phyloP scores from a whole-genome alignment of 2,113 vertebrate species.

The Etheostoma spectabile region DNA sequence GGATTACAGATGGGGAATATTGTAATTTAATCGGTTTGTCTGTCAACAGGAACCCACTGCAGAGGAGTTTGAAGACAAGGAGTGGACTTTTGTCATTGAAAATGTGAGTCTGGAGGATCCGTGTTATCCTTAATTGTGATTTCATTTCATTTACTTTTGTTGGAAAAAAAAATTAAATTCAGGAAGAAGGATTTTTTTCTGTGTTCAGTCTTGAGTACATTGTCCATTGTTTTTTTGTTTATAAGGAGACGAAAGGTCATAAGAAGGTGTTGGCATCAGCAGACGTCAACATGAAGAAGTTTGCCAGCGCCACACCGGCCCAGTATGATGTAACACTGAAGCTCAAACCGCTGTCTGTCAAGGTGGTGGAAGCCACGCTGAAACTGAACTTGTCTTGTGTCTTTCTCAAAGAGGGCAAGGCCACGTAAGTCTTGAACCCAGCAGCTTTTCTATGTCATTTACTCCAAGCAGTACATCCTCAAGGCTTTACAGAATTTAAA shows the following conservation, averaged over 20 bases:
- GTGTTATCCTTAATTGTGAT: not conserved
- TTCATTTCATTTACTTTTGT: not conserved
- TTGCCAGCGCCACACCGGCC: constrained; percentile 83
- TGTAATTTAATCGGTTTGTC: not conserved
- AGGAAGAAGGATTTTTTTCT: not conserved
- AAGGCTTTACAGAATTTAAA: not conserved
- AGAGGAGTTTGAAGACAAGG: constrained; percentile 93
- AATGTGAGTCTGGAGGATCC: constrained; percentile 82
- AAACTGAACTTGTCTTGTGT: constrained; percentile 89
- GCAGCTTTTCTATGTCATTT: not conserved
- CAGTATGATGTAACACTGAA: constrained; percentile 84
- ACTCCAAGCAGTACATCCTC: not conserved
- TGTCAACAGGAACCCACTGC: constrained; percentile 87
- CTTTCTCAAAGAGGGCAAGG: constrained; percentile 91
- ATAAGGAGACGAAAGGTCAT: constrained; percentile 88
- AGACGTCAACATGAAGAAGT: constrained; percentile 89
- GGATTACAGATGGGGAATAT: not conserved
- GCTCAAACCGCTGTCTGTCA: constrained; percentile 90
- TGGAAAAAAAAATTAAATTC: not conserved
- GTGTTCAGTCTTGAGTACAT: not conserved
- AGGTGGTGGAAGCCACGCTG: constrained; percentile 89
- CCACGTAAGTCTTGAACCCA: constrained; percentile 86
- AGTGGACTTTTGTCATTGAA: constrained; percentile 93
- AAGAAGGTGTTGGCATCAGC: constrained; percentile 89
- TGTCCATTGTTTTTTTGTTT: not conserved